phyloP scores from a whole-genome alignment of 2,797 vertebrate genomes.

The Gymnoscopelus microlampas region DNA sequence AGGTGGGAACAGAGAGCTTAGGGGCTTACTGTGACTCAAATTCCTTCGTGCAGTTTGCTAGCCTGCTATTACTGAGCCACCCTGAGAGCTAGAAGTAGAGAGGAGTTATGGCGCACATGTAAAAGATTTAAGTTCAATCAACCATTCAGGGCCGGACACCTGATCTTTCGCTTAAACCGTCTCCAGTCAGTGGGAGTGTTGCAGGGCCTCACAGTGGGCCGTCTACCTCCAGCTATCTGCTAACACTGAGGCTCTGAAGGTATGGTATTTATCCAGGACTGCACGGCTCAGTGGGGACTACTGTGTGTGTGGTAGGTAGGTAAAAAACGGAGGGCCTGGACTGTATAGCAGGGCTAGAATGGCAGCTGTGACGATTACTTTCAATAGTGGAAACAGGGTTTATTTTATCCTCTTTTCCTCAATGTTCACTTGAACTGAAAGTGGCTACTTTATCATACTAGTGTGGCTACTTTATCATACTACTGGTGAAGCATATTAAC shows the following conservation, averaged over 20 bases:
- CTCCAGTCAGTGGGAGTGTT: conserved; percentile 70
- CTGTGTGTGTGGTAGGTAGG: conserved; percentile 67
- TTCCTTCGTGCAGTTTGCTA: conserved; percentile 49
- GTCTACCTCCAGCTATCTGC: conserved; percentile 66
- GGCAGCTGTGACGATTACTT: too few species aligned
- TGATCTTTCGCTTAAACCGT: conserved; percentile 78
- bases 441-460: too few species aligned
- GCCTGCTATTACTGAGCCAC: conserved; percentile 42
- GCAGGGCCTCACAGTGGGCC: conserved; percentile 70
- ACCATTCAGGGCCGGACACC: conserved; percentile 72
- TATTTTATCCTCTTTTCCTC: too few species aligned
- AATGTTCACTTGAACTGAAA: too few species aligned
- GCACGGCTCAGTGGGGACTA: conserved; percentile 66
- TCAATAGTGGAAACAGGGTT: too few species aligned
- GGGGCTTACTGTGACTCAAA: conserved; percentile 33
- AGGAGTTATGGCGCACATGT: conserved; percentile 69
- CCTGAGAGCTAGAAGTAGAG: conserved; percentile 14
- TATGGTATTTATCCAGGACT: conserved; percentile 69
- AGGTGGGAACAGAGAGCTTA: conserved; percentile 38
- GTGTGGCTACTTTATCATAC: too few species aligned
- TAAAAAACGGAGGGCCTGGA: conserved; percentile 8
- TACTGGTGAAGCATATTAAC: too few species aligned
- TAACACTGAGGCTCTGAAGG: conserved; percentile 69
- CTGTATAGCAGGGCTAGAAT: conserved; percentile 4
- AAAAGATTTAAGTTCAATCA: conserved; percentile 81